These are phyloP conservation scores for Ctenoplectra terminalis DNA, from an alignment of 1,140 invertebrate species.

Conservation along the genomic window DNA sequence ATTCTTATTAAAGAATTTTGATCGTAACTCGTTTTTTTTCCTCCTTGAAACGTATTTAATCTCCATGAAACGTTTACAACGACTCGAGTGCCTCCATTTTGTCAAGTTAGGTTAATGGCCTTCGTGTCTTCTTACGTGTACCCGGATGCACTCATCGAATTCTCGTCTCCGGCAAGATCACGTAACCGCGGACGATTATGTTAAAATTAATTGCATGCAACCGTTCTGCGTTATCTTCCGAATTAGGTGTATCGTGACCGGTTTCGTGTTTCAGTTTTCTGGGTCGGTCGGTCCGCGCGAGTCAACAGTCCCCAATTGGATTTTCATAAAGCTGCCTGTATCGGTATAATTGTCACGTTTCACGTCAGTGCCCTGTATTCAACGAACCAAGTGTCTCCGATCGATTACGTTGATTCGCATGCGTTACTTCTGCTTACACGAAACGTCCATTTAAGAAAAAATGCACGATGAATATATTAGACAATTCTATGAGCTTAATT, in stretches of 20 bases:
- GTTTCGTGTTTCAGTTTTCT: constrained; percentile 18
- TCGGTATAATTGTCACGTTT: constrained; percentile 19
- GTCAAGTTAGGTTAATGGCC: neutral
- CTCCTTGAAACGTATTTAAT: too few relatives aligned
- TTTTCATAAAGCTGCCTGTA: neutral
- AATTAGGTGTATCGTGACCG: constrained; percentile 2
- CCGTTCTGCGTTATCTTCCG: neutral
- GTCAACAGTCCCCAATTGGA: constrained; percentile 1
- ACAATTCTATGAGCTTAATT: neutral
- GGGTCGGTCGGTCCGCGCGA: neutral
- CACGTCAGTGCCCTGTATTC: neutral
- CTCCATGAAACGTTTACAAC: neutral
- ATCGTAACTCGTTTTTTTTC: too few relatives aligned
- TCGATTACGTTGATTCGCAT: neutral
- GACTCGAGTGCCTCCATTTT: too few relatives aligned
- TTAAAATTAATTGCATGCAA: constrained; percentile 16
- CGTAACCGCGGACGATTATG: constrained; percentile 18
- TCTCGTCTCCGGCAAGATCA: neutral
- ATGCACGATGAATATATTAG: neutral
- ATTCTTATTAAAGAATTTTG: too few relatives aligned
- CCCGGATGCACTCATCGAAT: neutral
- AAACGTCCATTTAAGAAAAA: neutral
- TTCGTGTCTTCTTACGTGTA: neutral
- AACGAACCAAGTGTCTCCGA: neutral
- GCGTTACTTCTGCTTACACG: neutral